Evolutionary conservation across 2,888 invertebrate genomes (phyloP).

Genomic region (Digitonthophagus gazella): DNA sequence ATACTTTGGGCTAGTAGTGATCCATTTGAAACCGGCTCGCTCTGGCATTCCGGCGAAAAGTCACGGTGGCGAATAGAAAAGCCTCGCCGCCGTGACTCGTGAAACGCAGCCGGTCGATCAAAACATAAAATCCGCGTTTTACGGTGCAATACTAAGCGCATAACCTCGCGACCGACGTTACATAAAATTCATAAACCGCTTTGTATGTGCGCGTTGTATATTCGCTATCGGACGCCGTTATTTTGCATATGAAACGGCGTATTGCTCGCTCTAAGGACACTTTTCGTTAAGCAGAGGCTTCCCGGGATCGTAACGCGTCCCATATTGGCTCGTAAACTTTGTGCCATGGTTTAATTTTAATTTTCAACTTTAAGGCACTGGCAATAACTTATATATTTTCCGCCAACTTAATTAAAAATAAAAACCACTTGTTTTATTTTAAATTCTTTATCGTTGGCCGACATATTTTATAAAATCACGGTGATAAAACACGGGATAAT

Average conservation of each 20-base stretch:
- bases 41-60: not conserved
- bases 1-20: not conserved
- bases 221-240: conserved; percentile 14
- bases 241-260: conserved; percentile 21
- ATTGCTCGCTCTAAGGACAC: not conserved
- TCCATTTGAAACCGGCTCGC: not conserved
- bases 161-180: conserved; percentile 7
- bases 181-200: conserved; percentile 20
- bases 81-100: not conserved
- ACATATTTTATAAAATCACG: no score
- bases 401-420: no score
- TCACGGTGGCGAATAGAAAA: not conserved
- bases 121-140: not conserved
- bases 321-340: no score
- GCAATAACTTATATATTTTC: no score
- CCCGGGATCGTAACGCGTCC: no score
- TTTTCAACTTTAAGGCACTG: no score
- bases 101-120: not conserved
- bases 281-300: no score
- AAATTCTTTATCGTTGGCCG: no score
- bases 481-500: no score
- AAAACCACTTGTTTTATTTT: no score
- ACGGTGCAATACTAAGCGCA: not conserved
- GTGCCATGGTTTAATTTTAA: no score
- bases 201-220: conserved; percentile 14